Base-by-base conservation (phyloP, 2,797 vertebrate species). In the Epinephelus malabaricus region DNA sequence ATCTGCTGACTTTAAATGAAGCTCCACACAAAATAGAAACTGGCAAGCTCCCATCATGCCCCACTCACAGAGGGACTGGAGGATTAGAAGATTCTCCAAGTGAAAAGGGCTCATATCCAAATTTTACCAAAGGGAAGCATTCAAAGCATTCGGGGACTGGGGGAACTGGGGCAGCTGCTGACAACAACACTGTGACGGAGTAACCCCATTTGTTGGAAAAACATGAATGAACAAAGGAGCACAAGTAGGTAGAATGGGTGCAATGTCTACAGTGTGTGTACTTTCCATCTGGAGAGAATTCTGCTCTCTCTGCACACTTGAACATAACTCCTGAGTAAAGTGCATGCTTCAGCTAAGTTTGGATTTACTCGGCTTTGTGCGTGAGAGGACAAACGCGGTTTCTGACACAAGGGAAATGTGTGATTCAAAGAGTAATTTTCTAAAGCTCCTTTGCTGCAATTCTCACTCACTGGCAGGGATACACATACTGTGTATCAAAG, bases 321-420 rank as follows among this genome's bases (percentile, higher is more conserved):
- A 83, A 30, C 73, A 61, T 7, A 63, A 49, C 62, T 81, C 77
- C 74, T 23, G 34, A 82, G 58, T 49, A 82, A 91, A 87, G 82
- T 89, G 90, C 80, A 45, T 34, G 63, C 76, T 82, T 92, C 86
- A 92, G 91, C 81, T 71, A 59, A 86, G 81, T 82, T 79, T 81
- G 77, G 83, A 87, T 90, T 91, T 86, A 73, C 79, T 66, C 18
- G 0, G 66, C 64, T 85, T 83, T 85, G 79, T 73, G 82, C 71
- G 68, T 47, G 62, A 76, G 77, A 74, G 69, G 69, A 81, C 73
- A 81, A 84, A 77, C 55, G 82, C 72, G 40, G 81, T 76, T 82
- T 85, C 69, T 75, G 73, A 86, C 87, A 86, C 71, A 59, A 79
- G 67, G 74, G 56, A 82, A 82, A 76, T 53, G 56, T 69, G 38